Evolutionary conservation across 1,140 invertebrate species (phyloP).

Genomic region (Papilio glaucus): DNA sequence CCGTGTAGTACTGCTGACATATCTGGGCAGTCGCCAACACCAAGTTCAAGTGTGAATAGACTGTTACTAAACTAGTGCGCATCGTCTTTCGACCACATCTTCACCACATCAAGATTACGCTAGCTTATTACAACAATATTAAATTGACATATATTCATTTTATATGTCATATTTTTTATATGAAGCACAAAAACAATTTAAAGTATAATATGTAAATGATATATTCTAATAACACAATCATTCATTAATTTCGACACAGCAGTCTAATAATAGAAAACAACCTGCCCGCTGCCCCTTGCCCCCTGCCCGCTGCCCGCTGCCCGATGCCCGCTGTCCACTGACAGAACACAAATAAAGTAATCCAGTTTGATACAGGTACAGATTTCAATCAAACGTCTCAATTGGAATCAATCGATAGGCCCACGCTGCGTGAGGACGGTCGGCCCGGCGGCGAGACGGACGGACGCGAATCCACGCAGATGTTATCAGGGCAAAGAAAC

Average conservation of each 20-base stretch:
- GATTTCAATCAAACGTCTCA: conserved; percentile 34
- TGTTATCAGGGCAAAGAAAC: conserved; percentile 10
- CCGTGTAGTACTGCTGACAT: no score
- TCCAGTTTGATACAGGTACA: conserved; percentile 34
- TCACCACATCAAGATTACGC: no score
- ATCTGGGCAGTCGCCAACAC: no score
- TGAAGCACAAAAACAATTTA: no score
- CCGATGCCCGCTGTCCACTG: not conserved
- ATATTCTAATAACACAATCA: not conserved
- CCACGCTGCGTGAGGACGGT: conserved; percentile 35
- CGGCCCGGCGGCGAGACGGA: not conserved
- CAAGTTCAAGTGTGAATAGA: no score
- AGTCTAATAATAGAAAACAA: not conserved
- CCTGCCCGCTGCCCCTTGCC: not conserved
- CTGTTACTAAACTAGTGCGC: no score
- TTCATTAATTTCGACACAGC: not conserved
- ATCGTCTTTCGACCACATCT: no score
- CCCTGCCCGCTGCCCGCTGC: not conserved
- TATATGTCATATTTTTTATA: no score
- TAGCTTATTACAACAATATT: no score
- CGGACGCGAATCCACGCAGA: conserved; percentile 22
- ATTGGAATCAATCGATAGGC: conserved; percentile 34
- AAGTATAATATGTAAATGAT: not conserved
- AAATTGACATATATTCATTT: no score
- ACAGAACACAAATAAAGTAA: conserved; percentile 32